Conservation (phyloP, 2,797 vertebrate genomes). For the Tolypeutes matacus region DNA sequence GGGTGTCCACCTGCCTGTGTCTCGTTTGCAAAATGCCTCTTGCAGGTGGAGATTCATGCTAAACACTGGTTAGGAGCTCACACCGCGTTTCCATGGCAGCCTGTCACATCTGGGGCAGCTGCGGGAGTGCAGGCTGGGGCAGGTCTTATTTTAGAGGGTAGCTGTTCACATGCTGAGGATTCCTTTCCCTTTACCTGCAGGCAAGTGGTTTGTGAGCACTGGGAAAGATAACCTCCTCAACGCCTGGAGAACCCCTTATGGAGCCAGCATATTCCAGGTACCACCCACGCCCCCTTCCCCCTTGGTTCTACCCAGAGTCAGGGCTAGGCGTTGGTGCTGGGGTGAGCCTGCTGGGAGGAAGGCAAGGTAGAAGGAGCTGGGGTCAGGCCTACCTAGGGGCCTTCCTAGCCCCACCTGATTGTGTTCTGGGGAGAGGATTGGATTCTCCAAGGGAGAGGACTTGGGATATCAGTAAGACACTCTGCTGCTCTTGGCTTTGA, state of each 20-base stretch:
- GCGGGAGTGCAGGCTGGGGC: fast-evolving
- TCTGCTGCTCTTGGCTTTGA: not conserved
- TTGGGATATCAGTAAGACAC: not conserved
- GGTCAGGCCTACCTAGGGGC: not conserved
- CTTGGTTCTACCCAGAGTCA: not conserved
- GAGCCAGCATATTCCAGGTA: conserved; percentile 97
- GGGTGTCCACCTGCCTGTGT: not conserved
- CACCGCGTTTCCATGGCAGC: not conserved
- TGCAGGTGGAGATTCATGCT: not conserved
- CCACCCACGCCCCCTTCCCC: not conserved
- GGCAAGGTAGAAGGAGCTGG: not conserved
- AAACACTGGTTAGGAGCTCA: not conserved
- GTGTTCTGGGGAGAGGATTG: too few relatives aligned
- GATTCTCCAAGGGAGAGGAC: not conserved
- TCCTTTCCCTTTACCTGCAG: conserved; percentile 76
- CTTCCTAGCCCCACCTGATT: too few relatives aligned
- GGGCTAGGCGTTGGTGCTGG: fast-evolving
- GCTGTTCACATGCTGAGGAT: not conserved
- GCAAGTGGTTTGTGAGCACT: conserved; percentile 98
- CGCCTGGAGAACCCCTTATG: conserved; percentile 95
- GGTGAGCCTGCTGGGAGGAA: not conserved
- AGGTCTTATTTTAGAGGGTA: not conserved
- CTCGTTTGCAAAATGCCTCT: not conserved
- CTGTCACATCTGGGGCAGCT: fast-evolving
- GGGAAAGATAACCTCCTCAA: conserved; percentile 97